Conservation (phyloP, 2,113 vertebrate genomes). For the Nibea albiflora region DNA sequence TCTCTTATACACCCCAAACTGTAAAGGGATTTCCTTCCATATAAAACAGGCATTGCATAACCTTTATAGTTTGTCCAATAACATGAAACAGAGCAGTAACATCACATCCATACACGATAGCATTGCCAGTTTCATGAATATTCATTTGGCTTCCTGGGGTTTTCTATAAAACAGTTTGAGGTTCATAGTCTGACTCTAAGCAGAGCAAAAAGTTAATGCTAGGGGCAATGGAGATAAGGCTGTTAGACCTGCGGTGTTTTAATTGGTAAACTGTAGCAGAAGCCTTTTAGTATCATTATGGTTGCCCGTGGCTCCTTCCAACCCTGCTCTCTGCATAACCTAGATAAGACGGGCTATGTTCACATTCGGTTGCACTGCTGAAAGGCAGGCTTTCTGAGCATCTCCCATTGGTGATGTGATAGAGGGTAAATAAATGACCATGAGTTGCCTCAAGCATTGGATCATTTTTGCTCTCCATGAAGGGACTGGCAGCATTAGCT, state of each 20-base stretch:
- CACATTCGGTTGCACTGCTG: slow-evolving; percentile 50
- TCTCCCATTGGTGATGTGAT: slow-evolving; percentile 64
- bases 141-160: slow-evolving; percentile 64
- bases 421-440: slow-evolving; percentile 70
- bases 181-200: slow-evolving; percentile 56
- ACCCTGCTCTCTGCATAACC: slow-evolving; percentile 74
- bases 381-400: slow-evolving; percentile 65
- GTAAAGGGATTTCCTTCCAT: slow-evolving; percentile 50
- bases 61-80: slow-evolving; percentile 36
- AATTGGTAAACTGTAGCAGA: slow-evolving; percentile 77
- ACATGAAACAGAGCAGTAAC: slow-evolving; percentile 57
- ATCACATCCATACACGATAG: slow-evolving; percentile 49
- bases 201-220: slow-evolving; percentile 69
- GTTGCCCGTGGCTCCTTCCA: slow-evolving; percentile 73
- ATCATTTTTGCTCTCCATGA: slow-evolving; percentile 58
- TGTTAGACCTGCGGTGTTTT: slow-evolving; percentile 77
- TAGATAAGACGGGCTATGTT: slow-evolving; percentile 79
- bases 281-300: slow-evolving; percentile 71
- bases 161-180: slow-evolving; percentile 72
- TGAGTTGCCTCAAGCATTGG: slow-evolving; percentile 44
- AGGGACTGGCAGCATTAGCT: slow-evolving; percentile 28
- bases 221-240: slow-evolving; percentile 72
- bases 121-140: slow-evolving; percentile 63
- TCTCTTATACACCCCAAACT: slow-evolving; percentile 16
- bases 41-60: slow-evolving; percentile 60